Evolutionary conservation across 1,140 invertebrate genomes (phyloP), one percentile per base, ranked within the genome.

Genomic region (Drosophila kanapiae): DNA sequence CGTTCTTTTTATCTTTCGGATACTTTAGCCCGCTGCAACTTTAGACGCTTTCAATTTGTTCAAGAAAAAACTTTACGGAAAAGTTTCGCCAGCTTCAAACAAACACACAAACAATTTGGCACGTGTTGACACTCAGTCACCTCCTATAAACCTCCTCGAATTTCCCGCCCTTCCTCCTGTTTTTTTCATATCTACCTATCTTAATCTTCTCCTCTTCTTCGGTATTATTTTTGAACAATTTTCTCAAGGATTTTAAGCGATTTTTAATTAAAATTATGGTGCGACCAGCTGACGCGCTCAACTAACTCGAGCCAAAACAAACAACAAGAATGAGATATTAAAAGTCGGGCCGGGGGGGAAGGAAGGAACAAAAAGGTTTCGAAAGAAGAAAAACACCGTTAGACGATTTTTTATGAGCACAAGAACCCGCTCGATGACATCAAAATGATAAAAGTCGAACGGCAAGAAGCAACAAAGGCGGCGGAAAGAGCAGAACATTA

Each of bases 221-320:
- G 27, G 53, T 38, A 38, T 56, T 43, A 31, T 42, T 47, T 33
- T 13, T 4, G 51, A 81, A 67, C 51, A 74, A 80, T 69, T 74
- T 74, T 82, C 16, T 16, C 72, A 83, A 78, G 80, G 78, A 84
- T 90, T 88, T 88, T 80, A 90, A 88, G 86, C 80, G 85, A 80
- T 81, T 90, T 88, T 88, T 88, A 88, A 88, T 88, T 88, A 88
- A 88, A 88, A 90, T 88, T 84, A 80, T 77, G 77, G 77, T 72
- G 31, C 70, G 53, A 49, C 79, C 83, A 87, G 80, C 64, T 88
- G 83, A 48, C 72, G 63, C 81, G 35, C 71, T 64, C 38, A 77
- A 82, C 63, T 87, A 87, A 76, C 72, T 65, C 51, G 33, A 31
- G 58, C 57, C 58, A 62, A 62, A 61, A 53, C 45, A 59, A 57